These are phyloP conservation scores for Luscinia megarhynchos DNA, from an alignment of 2,797 vertebrate species.

Conservation along the genomic window DNA sequence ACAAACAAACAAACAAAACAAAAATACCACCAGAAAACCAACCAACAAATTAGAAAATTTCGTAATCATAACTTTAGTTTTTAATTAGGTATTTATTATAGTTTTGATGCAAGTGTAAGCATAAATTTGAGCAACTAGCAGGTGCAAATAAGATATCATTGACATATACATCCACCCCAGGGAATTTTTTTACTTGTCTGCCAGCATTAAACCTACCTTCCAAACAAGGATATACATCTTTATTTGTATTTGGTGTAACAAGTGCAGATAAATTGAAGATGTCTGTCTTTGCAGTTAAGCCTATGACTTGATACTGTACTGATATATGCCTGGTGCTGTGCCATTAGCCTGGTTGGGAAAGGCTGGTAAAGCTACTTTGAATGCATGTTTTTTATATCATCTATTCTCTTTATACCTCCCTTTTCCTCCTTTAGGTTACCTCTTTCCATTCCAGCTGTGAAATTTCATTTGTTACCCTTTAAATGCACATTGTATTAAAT, in stretches of 20 bases:
- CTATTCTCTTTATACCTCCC: neutral
- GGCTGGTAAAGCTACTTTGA: neutral
- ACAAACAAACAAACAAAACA: neutral
- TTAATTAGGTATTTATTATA: neutral
- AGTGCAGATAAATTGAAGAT: neutral
- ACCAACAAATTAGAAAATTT: neutral
- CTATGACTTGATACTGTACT: neutral
- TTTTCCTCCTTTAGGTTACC: neutral
- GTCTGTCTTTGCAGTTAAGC: neutral
- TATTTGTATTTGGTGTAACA: neutral
- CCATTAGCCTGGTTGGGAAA: neutral
- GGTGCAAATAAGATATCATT: neutral
- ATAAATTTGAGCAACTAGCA: neutral
- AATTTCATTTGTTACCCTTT: neutral
- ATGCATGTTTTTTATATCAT: neutral
- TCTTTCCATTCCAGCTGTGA: neutral
- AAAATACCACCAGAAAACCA: neutral
- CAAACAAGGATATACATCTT: neutral
- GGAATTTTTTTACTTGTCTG: neutral
- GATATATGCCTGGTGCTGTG: neutral
- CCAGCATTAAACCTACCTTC: neutral
- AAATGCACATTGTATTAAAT: neutral
- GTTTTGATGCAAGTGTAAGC: neutral
- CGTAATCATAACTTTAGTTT: neutral
- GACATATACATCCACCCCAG: neutral